A percentile compares a stretch with the other conserved stretches of the same genome.
Evolutionary conservation across 2,113 vertebrate genomes (phyloP).

Genomic region (Phyllopteryx taeniolatus): DNA sequence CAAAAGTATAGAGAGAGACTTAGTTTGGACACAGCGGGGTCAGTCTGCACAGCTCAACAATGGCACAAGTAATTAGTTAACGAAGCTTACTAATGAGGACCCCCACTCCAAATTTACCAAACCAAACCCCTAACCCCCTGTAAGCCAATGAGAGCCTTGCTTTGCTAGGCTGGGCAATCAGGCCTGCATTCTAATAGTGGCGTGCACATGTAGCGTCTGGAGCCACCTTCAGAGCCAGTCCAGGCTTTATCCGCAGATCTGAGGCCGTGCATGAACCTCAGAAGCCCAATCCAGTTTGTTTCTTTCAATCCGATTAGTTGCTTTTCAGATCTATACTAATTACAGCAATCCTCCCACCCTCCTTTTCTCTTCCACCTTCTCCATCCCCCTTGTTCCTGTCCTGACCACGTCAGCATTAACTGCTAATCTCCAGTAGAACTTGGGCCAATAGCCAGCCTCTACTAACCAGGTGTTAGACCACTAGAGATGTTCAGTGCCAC

Average conservation of each 20-base stretch:
- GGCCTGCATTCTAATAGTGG: constrained; percentile 14
- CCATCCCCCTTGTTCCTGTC: constrained; percentile 38
- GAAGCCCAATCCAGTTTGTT: constrained; percentile 72
- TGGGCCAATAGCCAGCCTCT: constrained; percentile 32
- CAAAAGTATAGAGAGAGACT: constrained; percentile 31
- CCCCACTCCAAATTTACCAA: constrained; percentile 21
- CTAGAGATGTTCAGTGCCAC: constrained; percentile 12
- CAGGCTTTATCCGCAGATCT: constrained; percentile 52
- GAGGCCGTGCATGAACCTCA: constrained; percentile 41
- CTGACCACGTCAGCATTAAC: constrained; percentile 67
- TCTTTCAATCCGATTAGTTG: constrained; percentile 75
- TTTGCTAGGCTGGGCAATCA: constrained; percentile 14
- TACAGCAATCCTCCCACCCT: constrained; percentile 47
- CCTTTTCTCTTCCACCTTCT: constrained; percentile 32
- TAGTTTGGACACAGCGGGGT: constrained; percentile 57
- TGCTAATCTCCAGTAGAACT: constrained; percentile 60
- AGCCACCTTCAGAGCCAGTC: constrained; percentile 42
- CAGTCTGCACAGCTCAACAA: constrained; percentile 62
- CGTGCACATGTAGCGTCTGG: background rate
- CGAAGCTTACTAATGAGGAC: constrained; percentile 65
- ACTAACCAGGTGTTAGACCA: constrained; percentile 45
- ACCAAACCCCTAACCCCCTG: constrained; percentile 26
- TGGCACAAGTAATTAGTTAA: constrained; percentile 68
- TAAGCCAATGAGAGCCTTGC: constrained; percentile 8
- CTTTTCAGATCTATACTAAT: constrained; percentile 75